Percentiles rank a stretch among this genome's conserved stretches.
These are phyloP conservation scores for Acanthurus tractus DNA, from an alignment of 2,797 vertebrate genomes.

Conservation along the genomic window DNA sequence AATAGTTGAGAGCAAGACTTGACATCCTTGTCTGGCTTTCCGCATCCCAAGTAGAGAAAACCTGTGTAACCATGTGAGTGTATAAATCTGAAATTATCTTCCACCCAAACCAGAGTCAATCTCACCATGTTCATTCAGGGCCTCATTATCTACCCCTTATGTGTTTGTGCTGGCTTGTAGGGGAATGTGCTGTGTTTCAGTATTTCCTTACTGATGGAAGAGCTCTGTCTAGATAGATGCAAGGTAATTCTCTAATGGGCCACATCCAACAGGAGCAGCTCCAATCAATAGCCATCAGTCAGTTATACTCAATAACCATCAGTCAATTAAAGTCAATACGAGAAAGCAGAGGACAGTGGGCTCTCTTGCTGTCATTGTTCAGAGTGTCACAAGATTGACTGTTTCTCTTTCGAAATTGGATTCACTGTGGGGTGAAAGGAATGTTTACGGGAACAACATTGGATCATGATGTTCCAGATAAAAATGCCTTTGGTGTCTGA, in stretches of 20 bases:
- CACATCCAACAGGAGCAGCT: conserved; percentile 34
- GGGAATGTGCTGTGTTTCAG: conserved; percentile 60
- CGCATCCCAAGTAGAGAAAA: conserved; percentile 13
- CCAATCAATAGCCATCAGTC: conserved; percentile 59
- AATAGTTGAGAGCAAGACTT: conserved; percentile 6
- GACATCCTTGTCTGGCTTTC: conserved; percentile 2
- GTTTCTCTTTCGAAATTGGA: conserved; percentile 42
- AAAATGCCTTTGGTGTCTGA: conserved; percentile 15
- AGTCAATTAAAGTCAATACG: conserved; percentile 66
- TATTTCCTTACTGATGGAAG: conserved; percentile 34
- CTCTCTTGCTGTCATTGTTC: conserved; percentile 46
- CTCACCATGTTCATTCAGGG: neutral
- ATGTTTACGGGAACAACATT: conserved; percentile 45
- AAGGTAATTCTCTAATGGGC: conserved; percentile 70
- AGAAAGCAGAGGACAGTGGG: conserved; percentile 48
- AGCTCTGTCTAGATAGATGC: conserved; percentile 37
- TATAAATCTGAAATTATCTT: neutral
- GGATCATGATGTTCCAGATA: conserved; percentile 22
- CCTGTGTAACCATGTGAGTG: neutral
- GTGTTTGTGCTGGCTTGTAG: conserved; percentile 36
- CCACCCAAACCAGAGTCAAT: neutral
- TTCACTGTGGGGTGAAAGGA: conserved; percentile 41
- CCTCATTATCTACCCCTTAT: conserved; percentile 23
- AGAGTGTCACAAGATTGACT: conserved; percentile 57
- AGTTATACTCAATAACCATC: conserved; percentile 58